These are phyloP conservation scores for Parotocinclus haroldoi DNA, from an alignment of 2,797 vertebrate genomes.

Conservation along the genomic window DNA sequence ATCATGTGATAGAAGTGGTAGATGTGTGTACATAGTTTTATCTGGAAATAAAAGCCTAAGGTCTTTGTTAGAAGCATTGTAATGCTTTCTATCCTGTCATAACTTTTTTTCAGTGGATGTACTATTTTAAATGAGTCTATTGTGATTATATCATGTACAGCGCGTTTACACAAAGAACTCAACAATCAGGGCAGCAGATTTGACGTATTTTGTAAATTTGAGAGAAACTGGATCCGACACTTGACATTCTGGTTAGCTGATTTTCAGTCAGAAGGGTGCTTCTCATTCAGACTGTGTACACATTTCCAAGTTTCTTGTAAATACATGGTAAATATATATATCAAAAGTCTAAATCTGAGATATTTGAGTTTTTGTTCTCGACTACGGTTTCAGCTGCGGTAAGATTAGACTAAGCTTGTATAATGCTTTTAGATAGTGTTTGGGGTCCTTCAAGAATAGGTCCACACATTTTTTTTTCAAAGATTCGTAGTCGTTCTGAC, in stretches of 20 bases:
- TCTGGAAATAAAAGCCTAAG: constrained; percentile 57
- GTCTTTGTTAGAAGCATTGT: constrained; percentile 59
- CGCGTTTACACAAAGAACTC: constrained; percentile 73
- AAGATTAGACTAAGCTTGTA: constrained; percentile 53
- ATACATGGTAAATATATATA: constrained; percentile 70
- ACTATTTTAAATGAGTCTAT: constrained; percentile 44
- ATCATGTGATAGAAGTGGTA: constrained; percentile 6
- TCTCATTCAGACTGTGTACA: constrained; percentile 59
- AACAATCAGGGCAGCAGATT: constrained; percentile 74
- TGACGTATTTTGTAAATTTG: constrained; percentile 55
- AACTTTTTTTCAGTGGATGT: constrained; percentile 26
- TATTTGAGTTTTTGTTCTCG: constrained; percentile 69
- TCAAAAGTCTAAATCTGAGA: constrained; percentile 61
- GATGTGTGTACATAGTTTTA: constrained; percentile 37
- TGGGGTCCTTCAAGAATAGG: constrained; percentile 44
- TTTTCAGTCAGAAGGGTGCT: constrained; percentile 67
- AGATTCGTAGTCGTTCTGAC: constrained; percentile 8
- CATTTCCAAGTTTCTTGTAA: constrained; percentile 63
- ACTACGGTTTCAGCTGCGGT: constrained; percentile 53
- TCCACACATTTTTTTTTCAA: constrained; percentile 21
- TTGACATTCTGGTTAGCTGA: constrained; percentile 57
- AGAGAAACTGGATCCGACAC: constrained; percentile 75
- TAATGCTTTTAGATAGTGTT: constrained; percentile 59
- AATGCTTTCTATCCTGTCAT: constrained; percentile 50
- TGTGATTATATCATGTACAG: constrained; percentile 64